A percentile compares a stretch with the other conserved stretches of the same genome.
phyloP scores from a whole-genome alignment of 2,888 invertebrate species.

The Amphipoea lucens region DNA sequence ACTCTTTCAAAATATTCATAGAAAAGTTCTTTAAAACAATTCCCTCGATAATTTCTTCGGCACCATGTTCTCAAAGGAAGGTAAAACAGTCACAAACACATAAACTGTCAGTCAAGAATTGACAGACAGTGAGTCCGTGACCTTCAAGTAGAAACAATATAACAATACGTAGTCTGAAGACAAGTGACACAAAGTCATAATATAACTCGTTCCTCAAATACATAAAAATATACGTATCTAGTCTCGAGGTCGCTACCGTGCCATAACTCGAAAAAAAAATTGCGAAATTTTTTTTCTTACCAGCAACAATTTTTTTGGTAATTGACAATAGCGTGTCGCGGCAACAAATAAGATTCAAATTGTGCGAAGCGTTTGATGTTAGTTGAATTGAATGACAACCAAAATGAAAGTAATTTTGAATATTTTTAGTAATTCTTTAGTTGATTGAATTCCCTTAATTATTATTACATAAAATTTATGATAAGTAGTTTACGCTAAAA shows the following conservation, averaged over 20 bases:
- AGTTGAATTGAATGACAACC: neutral
- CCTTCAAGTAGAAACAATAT: conserved; percentile 30
- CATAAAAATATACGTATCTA: conserved; percentile 46
- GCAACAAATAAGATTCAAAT: neutral
- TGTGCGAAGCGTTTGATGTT: neutral
- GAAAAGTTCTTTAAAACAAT: neutral
- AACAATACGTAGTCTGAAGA: conserved; percentile 41
- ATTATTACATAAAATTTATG: neutral
- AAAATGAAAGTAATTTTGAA: neutral
- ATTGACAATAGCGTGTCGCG: neutral
- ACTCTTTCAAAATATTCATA: neutral
- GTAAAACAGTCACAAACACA: conserved; percentile 24
- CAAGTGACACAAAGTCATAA: conserved; percentile 50
- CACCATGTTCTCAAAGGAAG: conserved; percentile 4
- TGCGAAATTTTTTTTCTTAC: no score
- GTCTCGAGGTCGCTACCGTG: neutral
- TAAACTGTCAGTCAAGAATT: conserved; percentile 18
- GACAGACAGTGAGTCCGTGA: conserved; percentile 35
- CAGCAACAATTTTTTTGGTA: neutral
- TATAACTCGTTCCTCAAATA: conserved; percentile 45
- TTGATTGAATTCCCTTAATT: neutral
- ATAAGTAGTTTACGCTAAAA: neutral
- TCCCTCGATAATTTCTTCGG: neutral
- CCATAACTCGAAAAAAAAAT: no score
- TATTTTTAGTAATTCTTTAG: neutral